A percentile compares a stretch with the other conserved stretches of the same genome.
phyloP scores from a whole-genome alignment of 2,113 vertebrate species.

The Platanista minor region DNA sequence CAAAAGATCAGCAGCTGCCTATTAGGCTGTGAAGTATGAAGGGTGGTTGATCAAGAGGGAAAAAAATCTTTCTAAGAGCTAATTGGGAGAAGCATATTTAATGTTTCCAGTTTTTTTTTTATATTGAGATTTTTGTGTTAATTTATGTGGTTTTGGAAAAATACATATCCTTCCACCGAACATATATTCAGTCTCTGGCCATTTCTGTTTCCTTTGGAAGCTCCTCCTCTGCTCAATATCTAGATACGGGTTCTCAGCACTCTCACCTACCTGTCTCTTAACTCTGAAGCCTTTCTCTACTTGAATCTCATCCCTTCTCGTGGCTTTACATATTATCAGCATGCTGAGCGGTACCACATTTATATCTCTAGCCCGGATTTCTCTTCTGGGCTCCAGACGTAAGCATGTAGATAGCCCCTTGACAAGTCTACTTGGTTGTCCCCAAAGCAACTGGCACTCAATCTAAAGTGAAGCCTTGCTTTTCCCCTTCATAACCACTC shows the following conservation, averaged over 20 bases:
- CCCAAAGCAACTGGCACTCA: not conserved
- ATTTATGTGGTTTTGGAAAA: not conserved
- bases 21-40: not conserved
- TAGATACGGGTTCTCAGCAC: not conserved
- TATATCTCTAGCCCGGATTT: not conserved
- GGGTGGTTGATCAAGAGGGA: not conserved
- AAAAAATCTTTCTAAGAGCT: not conserved
- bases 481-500: not conserved
- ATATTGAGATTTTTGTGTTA: not conserved
- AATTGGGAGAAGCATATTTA: not conserved
- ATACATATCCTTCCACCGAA: not conserved
- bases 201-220: not conserved
- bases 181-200: not conserved
- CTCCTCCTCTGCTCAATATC: not conserved
- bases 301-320: not conserved
- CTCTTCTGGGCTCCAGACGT: not conserved
- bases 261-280: not conserved
- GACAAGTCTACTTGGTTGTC: not conserved
- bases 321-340: not conserved
- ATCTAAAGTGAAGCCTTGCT: not conserved
- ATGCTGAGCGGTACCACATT: not conserved
- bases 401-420: not conserved
- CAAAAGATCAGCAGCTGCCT: not conserved
- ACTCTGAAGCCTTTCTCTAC: not conserved
- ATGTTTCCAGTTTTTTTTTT: not conserved